Evolutionary conservation across 30 jellyfish, hydroid and myxozoan genomes (phyloP), one percentile per base, ranked within the genome.

Genomic region (Aurelia aurita complex sp. Pacific): DNA sequence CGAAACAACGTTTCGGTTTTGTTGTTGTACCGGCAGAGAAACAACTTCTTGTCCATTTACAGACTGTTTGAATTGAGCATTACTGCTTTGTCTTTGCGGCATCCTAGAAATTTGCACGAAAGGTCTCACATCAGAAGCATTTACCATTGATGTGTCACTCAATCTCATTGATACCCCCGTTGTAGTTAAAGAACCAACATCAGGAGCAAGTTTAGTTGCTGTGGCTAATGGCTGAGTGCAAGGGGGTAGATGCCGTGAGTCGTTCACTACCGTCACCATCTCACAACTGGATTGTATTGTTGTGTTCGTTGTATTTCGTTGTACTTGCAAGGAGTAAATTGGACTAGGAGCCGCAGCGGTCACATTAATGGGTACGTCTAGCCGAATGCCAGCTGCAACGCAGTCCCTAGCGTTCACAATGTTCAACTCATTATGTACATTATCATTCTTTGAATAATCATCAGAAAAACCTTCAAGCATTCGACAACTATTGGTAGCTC

Each of bases 151-250:
- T n/a, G 18, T 15, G 36, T 14, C 52, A 8, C 43, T n/a, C 10
- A 29, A 5, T 29, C 36, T 33, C 43, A 29, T 35, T 33, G 78
- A 68, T n/a, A 68, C 78, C 70, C 70, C 70, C 70, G 70, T 11
- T 6, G 40, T 17, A n/a, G 36, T 23, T 17, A 61, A 61, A 23
- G 70, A 23, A 13, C 36, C 78, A 68, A 38, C 5, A 33, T 29
- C 78, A 19, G 78, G 17, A 8, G 43, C 70, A 11, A 61, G 13
- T 61, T 61, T 38, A 23, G 38, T 13, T 61, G 2, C 70, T n/a
- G 70, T 13, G 40, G 36, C 34, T 6, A 35, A n/a, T 17, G 70
- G 36, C 32, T 61, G 36, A 61, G 70, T 2, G 36, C 36, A n/a
- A 61, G 70, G 35, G 70, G 70, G 70, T 23, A 61, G 5, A 6